A percentile compares a stretch with the other conserved stretches of the same genome.
These are phyloP conservation scores for Laticauda laticaudata DNA, from an alignment of 2,113 vertebrate genomes.

Conservation along the genomic window DNA sequence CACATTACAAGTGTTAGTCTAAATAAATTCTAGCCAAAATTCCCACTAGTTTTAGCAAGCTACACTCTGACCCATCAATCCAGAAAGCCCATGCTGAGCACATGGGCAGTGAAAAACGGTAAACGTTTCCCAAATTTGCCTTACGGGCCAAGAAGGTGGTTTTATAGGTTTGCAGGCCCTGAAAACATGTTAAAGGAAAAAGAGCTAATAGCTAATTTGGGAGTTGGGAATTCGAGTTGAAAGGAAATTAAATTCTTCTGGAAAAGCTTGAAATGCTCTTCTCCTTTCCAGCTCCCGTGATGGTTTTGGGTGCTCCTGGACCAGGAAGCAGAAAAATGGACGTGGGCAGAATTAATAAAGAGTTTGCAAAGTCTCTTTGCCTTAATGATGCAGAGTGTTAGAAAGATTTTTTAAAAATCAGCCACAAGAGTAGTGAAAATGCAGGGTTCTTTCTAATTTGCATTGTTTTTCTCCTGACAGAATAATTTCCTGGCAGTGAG, in stretches of 20 bases:
- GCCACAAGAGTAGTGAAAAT: background rate
- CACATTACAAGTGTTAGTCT: background rate
- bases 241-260: constrained; percentile 44
- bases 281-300: background rate
- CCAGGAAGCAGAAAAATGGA: background rate
- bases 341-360: rapidly evolving
- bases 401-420: background rate
- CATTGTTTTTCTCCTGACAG: background rate
- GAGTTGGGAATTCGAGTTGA: constrained; percentile 23
- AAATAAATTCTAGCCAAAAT: constrained; percentile 30
- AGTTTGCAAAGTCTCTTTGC: background rate
- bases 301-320: background rate
- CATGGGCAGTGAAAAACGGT: constrained; percentile 41
- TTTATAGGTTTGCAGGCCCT: constrained; percentile 46
- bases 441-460: background rate
- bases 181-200: constrained; percentile 49
- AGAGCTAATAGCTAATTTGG: background rate
- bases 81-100: background rate
- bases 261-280: background rate
- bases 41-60: rapidly evolving
- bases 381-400: background rate
- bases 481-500: no score
- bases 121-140: constrained; percentile 42
- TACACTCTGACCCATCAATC: rapidly evolving
- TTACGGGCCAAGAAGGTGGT: constrained; percentile 12